A percentile compares a stretch with the other conserved stretches of the same genome.
phyloP scores from a whole-genome alignment of 2,113 vertebrate species.

The Nettapus auritus region DNA sequence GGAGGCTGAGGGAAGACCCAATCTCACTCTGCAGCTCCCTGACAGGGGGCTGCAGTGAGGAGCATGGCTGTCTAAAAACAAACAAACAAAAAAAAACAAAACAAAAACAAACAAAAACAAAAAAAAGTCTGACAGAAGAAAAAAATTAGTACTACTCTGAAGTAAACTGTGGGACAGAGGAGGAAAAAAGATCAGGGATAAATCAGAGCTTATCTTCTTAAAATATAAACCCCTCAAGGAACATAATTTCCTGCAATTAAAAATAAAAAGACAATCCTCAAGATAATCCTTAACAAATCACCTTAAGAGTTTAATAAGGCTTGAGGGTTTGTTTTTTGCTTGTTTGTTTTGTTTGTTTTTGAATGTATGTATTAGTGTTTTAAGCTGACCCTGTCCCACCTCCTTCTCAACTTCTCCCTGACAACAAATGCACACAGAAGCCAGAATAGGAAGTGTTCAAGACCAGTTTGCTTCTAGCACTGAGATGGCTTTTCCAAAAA shows the following conservation, averaged over 20 bases:
- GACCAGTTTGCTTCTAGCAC: not conserved
- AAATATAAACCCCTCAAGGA: constrained; percentile 10
- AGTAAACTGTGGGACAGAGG: not conserved
- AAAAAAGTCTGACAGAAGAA: not conserved
- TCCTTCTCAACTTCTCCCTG: not conserved
- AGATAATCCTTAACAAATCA: constrained; percentile 62
- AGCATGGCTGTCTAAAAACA: not conserved
- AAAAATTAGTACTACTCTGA: not conserved
- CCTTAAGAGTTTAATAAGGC: constrained; percentile 37
- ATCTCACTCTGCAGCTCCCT: too few relatives aligned
- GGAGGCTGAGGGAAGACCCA: too few relatives aligned
- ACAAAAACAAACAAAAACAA: not conserved
- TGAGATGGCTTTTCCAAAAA: not conserved
- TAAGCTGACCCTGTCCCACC: not conserved
- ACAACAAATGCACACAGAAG: not conserved
- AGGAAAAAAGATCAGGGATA: not conserved
- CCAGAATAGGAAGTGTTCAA: not conserved
- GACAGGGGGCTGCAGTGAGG: too few relatives aligned
- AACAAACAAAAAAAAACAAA: too few relatives aligned
- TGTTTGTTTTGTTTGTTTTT: not conserved
- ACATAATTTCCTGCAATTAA: constrained; percentile 52
- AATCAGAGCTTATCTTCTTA: constrained; percentile 18
- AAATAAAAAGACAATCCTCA: constrained; percentile 32
- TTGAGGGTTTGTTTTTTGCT: not conserved
- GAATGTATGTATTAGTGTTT: not conserved